Conservation (phyloP, 35 echinoderm and acorn worm genomes). For the Apostichopus parvimensis region DNA sequence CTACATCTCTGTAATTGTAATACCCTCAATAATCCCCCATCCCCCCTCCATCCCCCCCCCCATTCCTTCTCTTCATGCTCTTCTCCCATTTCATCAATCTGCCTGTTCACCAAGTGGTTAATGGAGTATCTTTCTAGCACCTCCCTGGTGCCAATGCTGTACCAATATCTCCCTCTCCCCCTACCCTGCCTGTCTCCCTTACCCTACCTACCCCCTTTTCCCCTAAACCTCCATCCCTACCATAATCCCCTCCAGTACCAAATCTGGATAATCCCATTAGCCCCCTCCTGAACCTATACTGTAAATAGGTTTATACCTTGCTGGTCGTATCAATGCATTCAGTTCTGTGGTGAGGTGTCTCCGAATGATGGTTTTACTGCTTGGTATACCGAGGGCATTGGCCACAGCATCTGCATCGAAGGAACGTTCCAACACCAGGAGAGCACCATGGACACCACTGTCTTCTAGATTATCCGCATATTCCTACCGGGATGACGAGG, state of each 20-base stretch:
- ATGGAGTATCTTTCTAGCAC: neutral
- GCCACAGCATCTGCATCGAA: slow-evolving; percentile 94
- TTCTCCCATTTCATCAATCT: too few relatives aligned
- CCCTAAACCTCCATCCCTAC: neutral
- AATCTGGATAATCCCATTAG: neutral
- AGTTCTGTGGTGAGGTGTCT: slow-evolving; percentile 90
- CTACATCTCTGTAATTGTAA: too few relatives aligned
- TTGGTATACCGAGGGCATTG: slow-evolving; percentile 90
- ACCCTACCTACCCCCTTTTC: neutral
- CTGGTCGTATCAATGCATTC: slow-evolving; percentile 82
- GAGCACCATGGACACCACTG: slow-evolving; percentile 94
- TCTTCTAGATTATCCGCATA: slow-evolving; percentile 95
- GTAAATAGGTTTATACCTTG: slow-evolving; percentile 59
- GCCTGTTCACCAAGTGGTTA: too few relatives aligned
- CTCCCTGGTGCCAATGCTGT: neutral
- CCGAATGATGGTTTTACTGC: slow-evolving; percentile 91
- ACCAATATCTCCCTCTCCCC: neutral
- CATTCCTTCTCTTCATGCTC: neutral
- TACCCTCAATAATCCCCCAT: neutral
- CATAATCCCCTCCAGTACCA: too few relatives aligned
- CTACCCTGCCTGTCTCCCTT: neutral
- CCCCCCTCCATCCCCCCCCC: neutral
- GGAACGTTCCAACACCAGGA: slow-evolving; percentile 93
- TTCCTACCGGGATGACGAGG: slow-evolving; percentile 53
- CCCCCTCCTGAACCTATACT: too few relatives aligned